Conservation (phyloP, 2,888 invertebrate species). For the Tenthredo mesomela region DNA sequence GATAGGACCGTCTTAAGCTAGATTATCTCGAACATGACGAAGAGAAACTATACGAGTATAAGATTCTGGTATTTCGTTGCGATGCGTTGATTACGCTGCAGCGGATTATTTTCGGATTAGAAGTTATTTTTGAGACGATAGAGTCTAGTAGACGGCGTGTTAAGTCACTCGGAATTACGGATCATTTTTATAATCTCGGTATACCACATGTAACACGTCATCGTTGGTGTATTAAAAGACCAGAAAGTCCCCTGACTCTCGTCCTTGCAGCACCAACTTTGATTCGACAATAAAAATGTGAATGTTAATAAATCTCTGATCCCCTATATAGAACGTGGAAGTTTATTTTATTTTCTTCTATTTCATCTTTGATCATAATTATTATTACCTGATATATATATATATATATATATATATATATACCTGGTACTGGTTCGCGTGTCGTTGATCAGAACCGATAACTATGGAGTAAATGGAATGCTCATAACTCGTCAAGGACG, state of each 20-base stretch:
- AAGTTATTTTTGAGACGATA: slow-evolving; percentile 33
- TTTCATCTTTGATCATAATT: neutral
- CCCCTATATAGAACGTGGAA: neutral
- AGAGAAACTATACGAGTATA: neutral
- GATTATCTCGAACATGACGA: neutral
- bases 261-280: neutral
- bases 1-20: neutral
- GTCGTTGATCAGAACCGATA: neutral
- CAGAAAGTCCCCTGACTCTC: neutral
- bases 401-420: too few species aligned
- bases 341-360: neutral
- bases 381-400: neutral
- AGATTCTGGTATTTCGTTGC: neutral
- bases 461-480: slow-evolving; percentile 26
- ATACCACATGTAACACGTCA: slow-evolving; percentile 11
- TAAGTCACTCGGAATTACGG: slow-evolving; percentile 28
- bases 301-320: neutral
- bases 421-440: neutral
- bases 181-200: slow-evolving; percentile 35
- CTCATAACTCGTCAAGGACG: slow-evolving; percentile 29
- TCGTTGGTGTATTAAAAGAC: slow-evolving; percentile 9
- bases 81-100: neutral
- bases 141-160: neutral
- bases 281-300: neutral
- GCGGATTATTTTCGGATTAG: slow-evolving; percentile 40